Conservation (phyloP, 2,113 vertebrate genomes). For the Rhodinocichla rosea region DNA sequence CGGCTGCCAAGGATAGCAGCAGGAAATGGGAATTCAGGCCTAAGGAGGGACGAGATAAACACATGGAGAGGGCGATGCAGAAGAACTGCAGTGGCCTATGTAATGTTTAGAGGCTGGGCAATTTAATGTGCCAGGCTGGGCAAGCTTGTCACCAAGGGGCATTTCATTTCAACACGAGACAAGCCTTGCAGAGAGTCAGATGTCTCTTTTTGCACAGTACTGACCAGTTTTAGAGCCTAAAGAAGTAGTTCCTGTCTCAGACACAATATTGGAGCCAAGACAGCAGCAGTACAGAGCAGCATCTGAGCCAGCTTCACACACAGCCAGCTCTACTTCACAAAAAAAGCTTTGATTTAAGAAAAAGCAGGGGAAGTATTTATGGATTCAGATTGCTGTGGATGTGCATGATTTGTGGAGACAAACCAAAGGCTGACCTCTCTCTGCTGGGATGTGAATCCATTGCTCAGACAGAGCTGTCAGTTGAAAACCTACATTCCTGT, state of each 20-base stretch:
- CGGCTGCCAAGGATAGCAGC: neutral
- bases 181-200: neutral
- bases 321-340: neutral
- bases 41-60: neutral
- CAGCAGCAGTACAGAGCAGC: neutral
- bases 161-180: neutral
- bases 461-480: neutral
- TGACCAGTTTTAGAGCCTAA: neutral
- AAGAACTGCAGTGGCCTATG: neutral
- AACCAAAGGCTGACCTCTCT: neutral
- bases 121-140: neutral
- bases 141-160: neutral
- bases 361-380: neutral
- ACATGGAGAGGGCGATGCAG: neutral
- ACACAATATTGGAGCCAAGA: neutral
- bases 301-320: accelerated
- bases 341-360: neutral
- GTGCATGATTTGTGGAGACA: neutral
- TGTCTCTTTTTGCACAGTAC: neutral
- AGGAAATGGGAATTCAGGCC: neutral
- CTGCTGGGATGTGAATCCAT: accelerated
- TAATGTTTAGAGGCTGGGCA: neutral
- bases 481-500: neutral
- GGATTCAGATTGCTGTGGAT: neutral
- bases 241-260: neutral